Percentiles rank a stretch among this genome's conserved stretches.
Evolutionary conservation across 1,140 invertebrate genomes (phyloP).

Genomic region (Heliconius congener): DNA sequence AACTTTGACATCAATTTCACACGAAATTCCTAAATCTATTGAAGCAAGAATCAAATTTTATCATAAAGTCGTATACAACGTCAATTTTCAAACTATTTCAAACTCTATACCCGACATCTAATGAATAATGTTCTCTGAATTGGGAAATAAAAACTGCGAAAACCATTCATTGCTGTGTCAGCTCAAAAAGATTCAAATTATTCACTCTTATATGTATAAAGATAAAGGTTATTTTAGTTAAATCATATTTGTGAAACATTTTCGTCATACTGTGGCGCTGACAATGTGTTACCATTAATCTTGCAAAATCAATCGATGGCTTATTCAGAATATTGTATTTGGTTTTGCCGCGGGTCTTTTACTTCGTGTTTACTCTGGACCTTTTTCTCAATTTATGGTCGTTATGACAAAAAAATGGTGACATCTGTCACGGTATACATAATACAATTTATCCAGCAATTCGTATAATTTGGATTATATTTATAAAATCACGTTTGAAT

Average conservation of each 20-base stretch:
- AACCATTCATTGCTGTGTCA: conserved; percentile 55
- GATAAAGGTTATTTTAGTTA: conserved; percentile 66
- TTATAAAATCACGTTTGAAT: not conserved
- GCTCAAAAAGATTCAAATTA: conserved; percentile 65
- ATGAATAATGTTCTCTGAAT: conserved; percentile 39
- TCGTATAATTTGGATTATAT: not conserved
- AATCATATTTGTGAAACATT: conserved; percentile 56
- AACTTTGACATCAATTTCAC: conserved; percentile 54
- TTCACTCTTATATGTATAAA: conserved; percentile 57
- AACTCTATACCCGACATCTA: conserved; percentile 41
- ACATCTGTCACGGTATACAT: conserved; percentile 62
- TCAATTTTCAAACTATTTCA: conserved; percentile 34
- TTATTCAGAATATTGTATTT: conserved; percentile 81
- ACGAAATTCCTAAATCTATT: conserved; percentile 72
- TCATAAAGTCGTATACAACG: conserved; percentile 45
- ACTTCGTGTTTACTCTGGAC: conserved; percentile 75
- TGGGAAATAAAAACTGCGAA: conserved; percentile 45
- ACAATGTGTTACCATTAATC: conserved; percentile 80
- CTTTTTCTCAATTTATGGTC: conserved; percentile 75
- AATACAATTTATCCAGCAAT: not conserved
- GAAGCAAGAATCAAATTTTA: conserved; percentile 42
- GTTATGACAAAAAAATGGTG: conserved; percentile 51
- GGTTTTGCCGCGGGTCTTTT: conserved; percentile 73
- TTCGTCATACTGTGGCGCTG: conserved; percentile 76
- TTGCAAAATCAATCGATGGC: conserved; percentile 80